Evolutionary conservation across 2,797 vertebrate genomes (phyloP), one percentile per base, ranked within the genome.

Genomic region (Loriculus beryllinus): DNA sequence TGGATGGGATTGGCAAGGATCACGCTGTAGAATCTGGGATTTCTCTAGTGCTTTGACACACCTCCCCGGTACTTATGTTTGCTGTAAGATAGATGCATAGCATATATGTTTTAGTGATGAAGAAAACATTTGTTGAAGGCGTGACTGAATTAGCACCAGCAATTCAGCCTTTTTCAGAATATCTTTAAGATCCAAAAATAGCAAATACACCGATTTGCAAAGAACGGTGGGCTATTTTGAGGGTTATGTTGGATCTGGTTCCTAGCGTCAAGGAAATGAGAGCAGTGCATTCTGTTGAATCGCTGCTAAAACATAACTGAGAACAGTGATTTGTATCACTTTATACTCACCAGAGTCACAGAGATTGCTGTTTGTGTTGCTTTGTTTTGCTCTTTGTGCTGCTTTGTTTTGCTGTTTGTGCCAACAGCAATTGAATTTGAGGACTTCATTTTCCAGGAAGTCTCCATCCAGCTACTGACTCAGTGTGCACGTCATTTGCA

Each of bases 371-470:
- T 89, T 91, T 91, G 76, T 86, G 82, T 83, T 78, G 85, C 70
- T 95, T 93, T 92, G 62, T 43, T 43, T 39, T 22, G 67, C 87
- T 90, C 69, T 89, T 91, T 89, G 76, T 86, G 82, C 77, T 78
- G 85, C 70, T 95, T 93, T 92, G 65, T 94, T 95, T 90, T 88
- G 87, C 40, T 88, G 43, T 92, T 93, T 83, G 67, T 88, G 91
- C 85, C 92, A 94, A 84, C 35, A 91, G 74, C 91, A 91, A 84
- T 80, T 90, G 91, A 93, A 91, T 86, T 96, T 91, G 90, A 94
- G 87, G 77, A 76, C 87, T 95, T 93, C 40, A 68, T 92, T 95
- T 96, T 79, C 85, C 59, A 92, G 85, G 35, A 84, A 83, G 89
- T 76, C 82, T 91, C 91, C 63, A 77, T 96, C 51, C 89, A 96